These are phyloP conservation scores for Semnornis frantzii DNA, from an alignment of 2,113 vertebrate species.

Conservation along the genomic window DNA sequence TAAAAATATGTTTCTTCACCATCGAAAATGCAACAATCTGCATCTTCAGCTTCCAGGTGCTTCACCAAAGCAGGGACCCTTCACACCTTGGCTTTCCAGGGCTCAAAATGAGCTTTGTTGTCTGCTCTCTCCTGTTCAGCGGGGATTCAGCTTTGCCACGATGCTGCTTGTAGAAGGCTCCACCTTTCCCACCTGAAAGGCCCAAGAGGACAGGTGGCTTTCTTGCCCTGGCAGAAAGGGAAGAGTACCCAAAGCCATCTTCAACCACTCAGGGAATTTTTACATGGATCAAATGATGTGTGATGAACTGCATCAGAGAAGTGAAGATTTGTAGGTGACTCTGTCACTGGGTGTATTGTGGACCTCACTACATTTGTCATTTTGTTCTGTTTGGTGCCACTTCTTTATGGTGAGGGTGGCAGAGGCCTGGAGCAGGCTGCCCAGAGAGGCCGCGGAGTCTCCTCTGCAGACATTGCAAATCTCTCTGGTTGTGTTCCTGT, in stretches of 20 bases:
- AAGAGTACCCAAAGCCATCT: neutral
- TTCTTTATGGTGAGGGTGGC: too few species aligned
- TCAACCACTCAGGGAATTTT: neutral
- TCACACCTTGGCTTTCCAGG: neutral
- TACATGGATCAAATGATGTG: neutral
- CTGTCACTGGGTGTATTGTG: neutral
- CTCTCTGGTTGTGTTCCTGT: too few species aligned
- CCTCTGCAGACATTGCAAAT: too few species aligned
- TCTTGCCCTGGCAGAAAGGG: neutral
- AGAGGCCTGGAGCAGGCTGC: too few species aligned
- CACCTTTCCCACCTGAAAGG: neutral
- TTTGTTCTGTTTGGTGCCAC: neutral
- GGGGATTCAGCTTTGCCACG: neutral
- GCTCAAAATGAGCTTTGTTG: neutral
- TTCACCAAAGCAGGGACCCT: neutral
- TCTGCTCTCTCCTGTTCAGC: neutral
- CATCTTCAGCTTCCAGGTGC: neutral
- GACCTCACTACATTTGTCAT: neutral
- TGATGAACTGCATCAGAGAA: neutral
- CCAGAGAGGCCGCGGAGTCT: too few species aligned
- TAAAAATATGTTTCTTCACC: neutral
- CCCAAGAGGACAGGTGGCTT: neutral
- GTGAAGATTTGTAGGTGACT: neutral
- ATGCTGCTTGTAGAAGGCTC: neutral
- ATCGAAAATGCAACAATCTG: neutral